These are phyloP conservation scores for Drosophila saltans DNA, from an alignment of 1,140 invertebrate species.

Conservation along the genomic window DNA sequence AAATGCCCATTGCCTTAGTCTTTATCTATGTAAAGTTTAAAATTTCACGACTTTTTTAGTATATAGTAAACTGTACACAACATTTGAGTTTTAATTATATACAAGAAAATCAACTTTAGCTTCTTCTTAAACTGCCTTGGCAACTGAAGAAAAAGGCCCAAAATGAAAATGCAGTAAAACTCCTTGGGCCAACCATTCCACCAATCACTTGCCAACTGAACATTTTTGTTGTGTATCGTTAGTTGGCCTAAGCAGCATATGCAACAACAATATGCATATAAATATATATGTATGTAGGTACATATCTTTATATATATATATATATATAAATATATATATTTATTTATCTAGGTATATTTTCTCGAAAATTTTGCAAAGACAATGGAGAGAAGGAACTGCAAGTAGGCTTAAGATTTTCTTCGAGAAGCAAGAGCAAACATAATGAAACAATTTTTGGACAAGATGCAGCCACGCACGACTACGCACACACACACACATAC, in stretches of 20 bases:
- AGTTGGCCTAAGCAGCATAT: conserved; percentile 59
- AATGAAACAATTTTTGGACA: conserved; percentile 78
- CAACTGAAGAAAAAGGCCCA: conserved; percentile 59
- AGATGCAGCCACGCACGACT: conserved; percentile 60
- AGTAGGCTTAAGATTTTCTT: conserved; percentile 78
- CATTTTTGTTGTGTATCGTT: conserved; percentile 4
- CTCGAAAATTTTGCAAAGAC: conserved; percentile 55
- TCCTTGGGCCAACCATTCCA: conserved; percentile 10
- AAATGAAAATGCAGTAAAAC: conserved; percentile 57
- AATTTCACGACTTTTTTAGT: conserved; percentile 42
- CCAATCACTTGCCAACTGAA: not conserved
- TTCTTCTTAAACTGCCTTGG: conserved; percentile 2
- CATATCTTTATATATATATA: not conserved
- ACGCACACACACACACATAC: conserved; percentile 35
- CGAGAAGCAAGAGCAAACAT: conserved; percentile 69
- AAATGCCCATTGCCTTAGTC: too few relatives aligned
- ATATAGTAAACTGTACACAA: conserved; percentile 74
- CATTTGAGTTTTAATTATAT: conserved; percentile 71
- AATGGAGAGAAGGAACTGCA: conserved; percentile 41
- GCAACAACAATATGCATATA: conserved; percentile 28
- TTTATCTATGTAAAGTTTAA: too few relatives aligned
- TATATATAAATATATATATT: not conserved
- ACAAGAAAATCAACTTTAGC: conserved; percentile 52
- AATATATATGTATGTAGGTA: not conserved
- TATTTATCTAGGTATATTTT: conserved; percentile 42